These are phyloP conservation scores for Pseudopodoces humilis DNA, from an alignment of 2,113 vertebrate species.

Conservation along the genomic window DNA sequence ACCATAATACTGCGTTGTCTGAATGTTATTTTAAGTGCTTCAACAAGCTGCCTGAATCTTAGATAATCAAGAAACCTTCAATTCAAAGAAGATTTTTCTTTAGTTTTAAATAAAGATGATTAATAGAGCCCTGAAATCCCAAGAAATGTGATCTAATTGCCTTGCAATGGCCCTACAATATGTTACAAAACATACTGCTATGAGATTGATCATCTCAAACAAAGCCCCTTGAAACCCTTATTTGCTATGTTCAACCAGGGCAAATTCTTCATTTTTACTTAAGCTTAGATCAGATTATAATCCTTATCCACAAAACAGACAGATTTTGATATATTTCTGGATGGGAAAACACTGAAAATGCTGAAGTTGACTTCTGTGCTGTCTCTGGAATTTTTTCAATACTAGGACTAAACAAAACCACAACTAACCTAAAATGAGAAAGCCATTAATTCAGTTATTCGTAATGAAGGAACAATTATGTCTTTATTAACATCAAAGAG, in stretches of 20 bases:
- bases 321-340: conserved; percentile 1
- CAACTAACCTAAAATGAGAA: neutral
- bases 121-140: neutral
- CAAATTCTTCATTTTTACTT: conserved; percentile 17
- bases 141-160: conserved; percentile 24
- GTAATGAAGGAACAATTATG: conserved; percentile 13
- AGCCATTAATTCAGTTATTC: neutral
- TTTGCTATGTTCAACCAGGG: neutral
- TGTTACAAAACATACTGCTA: neutral
- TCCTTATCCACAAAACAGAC: neutral
- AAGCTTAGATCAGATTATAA: conserved; percentile 15
- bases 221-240: neutral
- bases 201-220: neutral
- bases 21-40: neutral
- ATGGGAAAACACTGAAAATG: neutral
- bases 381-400: neutral
- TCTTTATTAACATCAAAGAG: neutral
- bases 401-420: neutral
- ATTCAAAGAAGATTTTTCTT: neutral
- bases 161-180: conserved; percentile 1
- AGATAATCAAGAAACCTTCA: neutral
- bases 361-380: neutral
- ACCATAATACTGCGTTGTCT: neutral
- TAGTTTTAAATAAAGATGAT: neutral
- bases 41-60: neutral